phyloP scores from a whole-genome alignment of 2,888 invertebrate species.

The Trisateles emortualis region DNA sequence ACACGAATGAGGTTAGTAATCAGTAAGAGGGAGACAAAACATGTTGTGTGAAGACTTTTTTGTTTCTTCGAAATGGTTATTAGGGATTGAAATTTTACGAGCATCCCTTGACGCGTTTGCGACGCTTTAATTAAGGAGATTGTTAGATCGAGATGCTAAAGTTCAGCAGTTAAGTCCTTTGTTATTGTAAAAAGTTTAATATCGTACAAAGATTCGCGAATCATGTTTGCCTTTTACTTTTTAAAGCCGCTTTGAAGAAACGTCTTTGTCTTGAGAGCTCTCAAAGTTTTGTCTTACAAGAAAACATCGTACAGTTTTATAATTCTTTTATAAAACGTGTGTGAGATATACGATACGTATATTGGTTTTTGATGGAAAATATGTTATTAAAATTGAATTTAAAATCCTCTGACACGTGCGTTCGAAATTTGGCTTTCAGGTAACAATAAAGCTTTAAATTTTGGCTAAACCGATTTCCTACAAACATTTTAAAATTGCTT shows the following conservation, averaged over 20 bases:
- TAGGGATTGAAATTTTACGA: conserved; percentile 55
- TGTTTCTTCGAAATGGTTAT: conserved; percentile 56
- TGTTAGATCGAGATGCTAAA: conserved; percentile 54
- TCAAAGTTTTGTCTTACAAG: conserved; percentile 29
- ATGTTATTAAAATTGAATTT: no score
- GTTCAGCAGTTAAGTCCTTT: conserved; percentile 52
- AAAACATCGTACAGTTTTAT: conserved; percentile 23
- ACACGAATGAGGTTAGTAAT: conserved; percentile 43
- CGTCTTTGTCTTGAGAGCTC: conserved; percentile 40
- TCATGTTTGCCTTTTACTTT: conserved; percentile 46
- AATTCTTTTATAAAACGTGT: conserved; percentile 5
- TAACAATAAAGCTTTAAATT: no score
- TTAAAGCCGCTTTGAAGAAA: conserved; percentile 40
- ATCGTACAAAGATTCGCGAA: conserved; percentile 48
- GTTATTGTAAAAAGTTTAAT: conserved; percentile 59
- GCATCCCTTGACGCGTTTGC: conserved; percentile 54
- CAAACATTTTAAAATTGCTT: no score
- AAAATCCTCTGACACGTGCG: no score
- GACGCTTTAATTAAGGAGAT: conserved; percentile 59
- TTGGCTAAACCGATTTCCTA: no score
- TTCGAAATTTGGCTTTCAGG: no score
- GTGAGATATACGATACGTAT: no score
- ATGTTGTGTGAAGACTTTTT: conserved; percentile 49
- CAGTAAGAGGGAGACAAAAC: conserved; percentile 45
- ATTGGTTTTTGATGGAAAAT: no score